phyloP scores from a whole-genome alignment of 2,888 invertebrate genomes.

The Ophion slaviceki region DNA sequence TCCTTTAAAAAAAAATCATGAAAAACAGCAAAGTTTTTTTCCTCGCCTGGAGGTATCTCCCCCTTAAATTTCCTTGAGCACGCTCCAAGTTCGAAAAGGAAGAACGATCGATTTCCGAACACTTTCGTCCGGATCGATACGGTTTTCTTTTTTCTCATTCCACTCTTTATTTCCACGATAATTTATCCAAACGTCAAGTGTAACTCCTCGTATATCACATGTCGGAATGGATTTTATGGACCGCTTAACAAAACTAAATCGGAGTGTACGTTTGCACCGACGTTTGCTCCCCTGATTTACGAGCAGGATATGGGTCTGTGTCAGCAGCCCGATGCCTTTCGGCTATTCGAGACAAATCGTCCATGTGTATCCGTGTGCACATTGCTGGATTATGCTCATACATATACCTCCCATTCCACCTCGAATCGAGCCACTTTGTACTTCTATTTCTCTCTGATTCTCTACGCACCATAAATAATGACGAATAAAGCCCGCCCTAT shows the following conservation, averaged over 20 bases:
- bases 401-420: too few species aligned
- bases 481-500: too few species aligned
- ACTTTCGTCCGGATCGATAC: constrained; percentile 1
- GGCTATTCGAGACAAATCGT: constrained; percentile 5
- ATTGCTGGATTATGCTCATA: constrained; percentile 6
- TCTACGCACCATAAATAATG: too few species aligned
- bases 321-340: constrained; percentile 25
- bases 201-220: constrained; percentile 21
- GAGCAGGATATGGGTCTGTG: not conserved
- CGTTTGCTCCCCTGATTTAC: constrained; percentile 46
- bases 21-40: too few species aligned
- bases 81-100: too few species aligned
- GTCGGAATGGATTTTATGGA: constrained; percentile 20
- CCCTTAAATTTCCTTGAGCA: too few species aligned
- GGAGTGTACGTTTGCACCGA: constrained; percentile 38
- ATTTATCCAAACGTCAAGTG: constrained; percentile 13
- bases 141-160: not conserved
- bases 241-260: constrained; percentile 40
- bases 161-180: not conserved
- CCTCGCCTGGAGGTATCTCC: too few species aligned
- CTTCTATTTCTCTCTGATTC: too few species aligned
- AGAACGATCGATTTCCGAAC: not conserved
- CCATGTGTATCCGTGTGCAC: not conserved
- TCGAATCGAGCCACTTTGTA: too few species aligned
- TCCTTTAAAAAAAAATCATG: too few species aligned